Base-by-base conservation (phyloP, 2,797 vertebrate genomes). In the Spea hammondii region DNA sequence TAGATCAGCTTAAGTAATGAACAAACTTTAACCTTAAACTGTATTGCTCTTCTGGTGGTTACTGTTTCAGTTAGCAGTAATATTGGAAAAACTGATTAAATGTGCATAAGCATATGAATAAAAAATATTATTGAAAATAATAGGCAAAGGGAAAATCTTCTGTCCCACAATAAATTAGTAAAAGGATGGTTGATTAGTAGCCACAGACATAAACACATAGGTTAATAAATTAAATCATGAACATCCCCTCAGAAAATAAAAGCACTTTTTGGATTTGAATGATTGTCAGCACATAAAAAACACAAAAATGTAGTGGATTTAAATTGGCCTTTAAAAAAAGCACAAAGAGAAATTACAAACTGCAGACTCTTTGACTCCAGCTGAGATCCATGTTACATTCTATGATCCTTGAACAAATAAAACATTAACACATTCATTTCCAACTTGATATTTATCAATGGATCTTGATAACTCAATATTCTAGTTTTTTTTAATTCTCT, bases 331-430 rank as follows among this genome's bases (percentile, higher is more conserved):
- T 72, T 65, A 86, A 87, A 88, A 17, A 88, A 91, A 88, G 85
- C 85, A 87, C 84, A 85, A 89, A 86, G 84, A 89, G 87, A 88
- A 86, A 86, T 90, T 91, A 90, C 86, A 77, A 86, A 85, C 85
- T 83, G 88, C 85, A 92, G 89, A 91, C 89, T 87, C 84, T 78
- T 85, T 5, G 91, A 90, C 90, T 92, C 88, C 88, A 87, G 78
- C 70, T 87, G 86, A 88, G 87, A 84, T 85, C 85, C 82, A 87
- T 87, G 80, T 88, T 89, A 87, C 85, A 80, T 89, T 89, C 88
- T 86, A 80, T 78, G 85, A 72, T 67, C 6, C 2, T 57, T 32
- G 32, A 32, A 32, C 32, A 32, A 9, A 64, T 17, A 68, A 45
- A 46, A 7, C 7, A 11, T 67, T 67, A 67, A 67, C 65, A 47